These are phyloP conservation scores for Pipistrellus pipistrellus DNA, from an alignment of 2,797 vertebrate species.

Conservation along the genomic window DNA sequence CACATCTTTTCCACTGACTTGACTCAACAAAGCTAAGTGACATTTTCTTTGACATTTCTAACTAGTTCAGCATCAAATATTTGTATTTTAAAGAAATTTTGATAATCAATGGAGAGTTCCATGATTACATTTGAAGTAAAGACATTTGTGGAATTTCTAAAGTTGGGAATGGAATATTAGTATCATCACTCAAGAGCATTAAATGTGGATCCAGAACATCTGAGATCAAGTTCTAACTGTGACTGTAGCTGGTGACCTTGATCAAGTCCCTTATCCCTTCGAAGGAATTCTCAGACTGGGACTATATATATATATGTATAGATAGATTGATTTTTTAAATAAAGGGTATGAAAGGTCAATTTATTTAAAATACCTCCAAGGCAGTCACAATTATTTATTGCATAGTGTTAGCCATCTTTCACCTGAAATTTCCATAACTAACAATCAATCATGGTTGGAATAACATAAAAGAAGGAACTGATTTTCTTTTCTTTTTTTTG, in stretches of 20 bases:
- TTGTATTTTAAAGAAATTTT: slow-evolving; percentile 18
- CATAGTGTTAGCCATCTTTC: not conserved
- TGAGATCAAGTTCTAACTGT: not conserved
- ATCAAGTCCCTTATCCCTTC: not conserved
- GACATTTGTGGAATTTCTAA: not conserved
- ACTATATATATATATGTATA: not conserved
- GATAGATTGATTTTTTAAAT: not conserved
- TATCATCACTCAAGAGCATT: not conserved
- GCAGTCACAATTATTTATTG: not conserved
- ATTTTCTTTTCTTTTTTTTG: not conserved
- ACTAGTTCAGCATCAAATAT: not conserved
- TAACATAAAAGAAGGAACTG: not conserved
- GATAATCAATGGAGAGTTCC: slow-evolving; percentile 5
- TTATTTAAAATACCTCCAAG: slow-evolving; percentile 22
- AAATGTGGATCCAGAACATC: not conserved
- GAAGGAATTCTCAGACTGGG: not conserved
- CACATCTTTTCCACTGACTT: not conserved
- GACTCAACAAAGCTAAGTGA: not conserved
- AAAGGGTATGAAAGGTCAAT: not conserved
- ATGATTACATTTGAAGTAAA: slow-evolving; percentile 42
- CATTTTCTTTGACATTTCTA: not conserved
- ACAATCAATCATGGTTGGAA: slow-evolving; percentile 9
- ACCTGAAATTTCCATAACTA: slow-evolving; percentile 2
- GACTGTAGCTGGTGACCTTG: not conserved
- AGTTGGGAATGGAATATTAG: not conserved